Conservation (phyloP, 2,113 vertebrate genomes). For the Macquaria australasica region DNA sequence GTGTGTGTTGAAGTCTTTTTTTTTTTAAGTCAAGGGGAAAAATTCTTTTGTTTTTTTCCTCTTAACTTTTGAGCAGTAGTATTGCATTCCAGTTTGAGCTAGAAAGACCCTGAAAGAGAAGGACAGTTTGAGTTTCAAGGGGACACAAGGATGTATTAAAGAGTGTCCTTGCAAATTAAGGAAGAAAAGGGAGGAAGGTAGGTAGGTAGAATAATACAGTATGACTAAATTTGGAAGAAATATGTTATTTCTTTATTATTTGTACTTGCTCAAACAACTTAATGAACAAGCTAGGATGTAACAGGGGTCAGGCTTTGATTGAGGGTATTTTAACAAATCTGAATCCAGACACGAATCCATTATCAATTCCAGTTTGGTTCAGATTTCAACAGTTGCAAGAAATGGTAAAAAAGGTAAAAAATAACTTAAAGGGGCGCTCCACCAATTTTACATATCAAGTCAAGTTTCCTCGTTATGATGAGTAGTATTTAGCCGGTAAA, state of each 20-base stretch:
- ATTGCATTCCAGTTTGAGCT: background rate
- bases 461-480: background rate
- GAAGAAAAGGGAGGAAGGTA: background rate
- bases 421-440: too few relatives aligned
- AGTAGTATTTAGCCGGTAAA: background rate
- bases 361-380: background rate
- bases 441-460: background rate
- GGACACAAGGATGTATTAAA: background rate
- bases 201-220: background rate
- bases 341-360: background rate
- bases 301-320: background rate
- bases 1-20: background rate
- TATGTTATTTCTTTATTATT: background rate
- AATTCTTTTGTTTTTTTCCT: too few relatives aligned
- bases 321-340: background rate
- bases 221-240: background rate
- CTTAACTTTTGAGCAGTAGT: background rate
- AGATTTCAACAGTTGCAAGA: background rate
- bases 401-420: background rate
- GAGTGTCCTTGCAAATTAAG: background rate
- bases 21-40: too few relatives aligned
- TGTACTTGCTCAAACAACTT: background rate
- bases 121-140: constrained; percentile 1
- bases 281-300: background rate
- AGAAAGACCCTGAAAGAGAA: constrained; percentile 4